These are phyloP conservation scores for Choristoneura rosaceana DNA, from an alignment of 2,888 invertebrate species.

Conservation along the genomic window DNA sequence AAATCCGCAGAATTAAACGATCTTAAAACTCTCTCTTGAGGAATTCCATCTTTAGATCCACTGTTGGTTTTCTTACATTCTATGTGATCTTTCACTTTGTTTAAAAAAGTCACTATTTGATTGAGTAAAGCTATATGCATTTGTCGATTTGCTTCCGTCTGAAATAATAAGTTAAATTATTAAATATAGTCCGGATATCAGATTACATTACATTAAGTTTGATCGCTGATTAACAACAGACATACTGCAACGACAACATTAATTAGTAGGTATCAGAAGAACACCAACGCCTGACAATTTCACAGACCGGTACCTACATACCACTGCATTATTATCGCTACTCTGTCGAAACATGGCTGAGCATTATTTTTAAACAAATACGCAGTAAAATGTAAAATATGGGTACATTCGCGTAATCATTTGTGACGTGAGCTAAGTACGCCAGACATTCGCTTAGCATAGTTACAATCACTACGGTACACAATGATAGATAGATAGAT, in stretches of 20 bases:
- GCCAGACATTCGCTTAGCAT: neutral
- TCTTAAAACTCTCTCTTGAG: conserved; percentile 51
- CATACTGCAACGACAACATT: neutral
- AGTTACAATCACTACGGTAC: neutral
- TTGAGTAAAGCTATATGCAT: conserved; percentile 91
- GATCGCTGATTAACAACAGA: neutral
- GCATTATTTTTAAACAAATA: neutral
- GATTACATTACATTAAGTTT: neutral
- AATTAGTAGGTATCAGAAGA: neutral
- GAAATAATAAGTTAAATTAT: conserved; percentile 57
- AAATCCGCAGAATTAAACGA: conserved; percentile 66
- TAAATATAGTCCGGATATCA: neutral
- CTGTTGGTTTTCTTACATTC: conserved; percentile 69
- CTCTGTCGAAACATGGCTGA: neutral
- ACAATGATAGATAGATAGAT: too few species aligned
- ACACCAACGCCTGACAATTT: neutral
- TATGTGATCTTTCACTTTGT: conserved; percentile 88
- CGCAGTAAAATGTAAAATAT: neutral
- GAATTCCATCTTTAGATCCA: conserved; percentile 53
- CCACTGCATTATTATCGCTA: neutral
- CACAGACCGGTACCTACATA: neutral
- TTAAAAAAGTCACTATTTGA: conserved; percentile 89
- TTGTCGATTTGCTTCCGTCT: conserved; percentile 89
- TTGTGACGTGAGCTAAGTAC: neutral
- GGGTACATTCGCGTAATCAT: neutral